Evolutionary conservation across 2,888 invertebrate species (phyloP).

Genomic region (Argyra leucocephala): DNA sequence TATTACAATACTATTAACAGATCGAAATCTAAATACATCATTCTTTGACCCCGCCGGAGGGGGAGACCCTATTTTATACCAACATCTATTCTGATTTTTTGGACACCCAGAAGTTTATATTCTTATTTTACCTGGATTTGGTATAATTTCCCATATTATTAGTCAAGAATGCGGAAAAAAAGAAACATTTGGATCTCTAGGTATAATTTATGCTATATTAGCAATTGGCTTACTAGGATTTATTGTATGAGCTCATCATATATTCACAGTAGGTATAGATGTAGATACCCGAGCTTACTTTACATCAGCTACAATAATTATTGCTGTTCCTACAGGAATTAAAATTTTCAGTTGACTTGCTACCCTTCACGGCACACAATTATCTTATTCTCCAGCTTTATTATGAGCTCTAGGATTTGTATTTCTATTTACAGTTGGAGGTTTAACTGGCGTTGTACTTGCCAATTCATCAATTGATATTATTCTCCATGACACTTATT

Average conservation of each 20-base stretch:
- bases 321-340: slow-evolving; percentile 76
- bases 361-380: slow-evolving; percentile 54
- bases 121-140: slow-evolving; percentile 75
- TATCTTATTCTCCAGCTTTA: slow-evolving; percentile 51
- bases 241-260: slow-evolving; percentile 77
- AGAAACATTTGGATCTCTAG: slow-evolving; percentile 60
- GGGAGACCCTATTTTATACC: slow-evolving; percentile 70
- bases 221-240: slow-evolving; percentile 76
- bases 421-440: slow-evolving; percentile 67
- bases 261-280: slow-evolving; percentile 77
- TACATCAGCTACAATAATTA: slow-evolving; percentile 71
- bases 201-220: slow-evolving; percentile 74
- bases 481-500: slow-evolving; percentile 71
- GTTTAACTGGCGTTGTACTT: slow-evolving; percentile 55
- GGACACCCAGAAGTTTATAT: too few relatives aligned
- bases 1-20: slow-evolving; percentile 68
- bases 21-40: too few relatives aligned
- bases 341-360: too few relatives aligned
- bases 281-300: slow-evolving; percentile 76
- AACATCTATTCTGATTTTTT: slow-evolving; percentile 83
- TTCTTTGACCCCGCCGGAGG: slow-evolving; percentile 74
- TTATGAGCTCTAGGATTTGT: slow-evolving; percentile 66
- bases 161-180: slow-evolving; percentile 68
- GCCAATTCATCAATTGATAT: slow-evolving; percentile 71
- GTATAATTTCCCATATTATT: slow-evolving; percentile 73